Base-by-base conservation (phyloP, 2,113 vertebrate genomes). In the Scomber japonicus region DNA sequence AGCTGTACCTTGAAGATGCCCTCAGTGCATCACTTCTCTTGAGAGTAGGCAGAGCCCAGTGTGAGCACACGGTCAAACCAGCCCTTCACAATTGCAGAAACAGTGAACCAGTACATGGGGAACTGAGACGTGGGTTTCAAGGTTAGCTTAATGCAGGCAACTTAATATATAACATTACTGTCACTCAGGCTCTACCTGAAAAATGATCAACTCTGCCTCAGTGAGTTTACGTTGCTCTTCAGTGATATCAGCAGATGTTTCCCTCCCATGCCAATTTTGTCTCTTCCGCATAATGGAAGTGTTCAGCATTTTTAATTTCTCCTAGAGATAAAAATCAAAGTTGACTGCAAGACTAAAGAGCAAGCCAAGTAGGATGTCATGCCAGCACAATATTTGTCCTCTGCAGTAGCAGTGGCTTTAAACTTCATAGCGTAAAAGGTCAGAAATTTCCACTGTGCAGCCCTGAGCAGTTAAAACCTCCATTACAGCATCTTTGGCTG, bases 61-160 rank as follows among this genome's bases (percentile, higher is more conserved):
- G 89, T 71, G 17, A 97, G 75, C 54, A 95, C 95, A 0, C 95
- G 87, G 35, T 97, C 95, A 1, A 95, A 92, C 96, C 96, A 97
- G 78, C 95, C 96, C 81, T 96, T 97, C 91, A 96, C 68, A 84
- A 97, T 96, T 1, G 95, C 96, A 7, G 96, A 96, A 12, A 96
- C 66, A 19, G 92, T 92, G 54, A 95, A 96, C 96, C 96, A 97
- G 66, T 96, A 95, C 86, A 96, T 64, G 0, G 96, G 96, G 71
- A 96, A 97, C 95, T 96, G 83, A 73, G 30, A 24, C 54, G 8
- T 11, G 57, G 17, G 0, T 0, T 4, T 19, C 3, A 19, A 40
- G 4, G 8, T 69, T 31, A 65, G 35, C 35, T 54, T 31, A 48
- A 35, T 17, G 4, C 5, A 3, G 8, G 15, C 2, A 13, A 0